These are phyloP conservation scores for Drosophila hamatofila DNA, from an alignment of 2,888 invertebrate genomes.

Conservation along the genomic window DNA sequence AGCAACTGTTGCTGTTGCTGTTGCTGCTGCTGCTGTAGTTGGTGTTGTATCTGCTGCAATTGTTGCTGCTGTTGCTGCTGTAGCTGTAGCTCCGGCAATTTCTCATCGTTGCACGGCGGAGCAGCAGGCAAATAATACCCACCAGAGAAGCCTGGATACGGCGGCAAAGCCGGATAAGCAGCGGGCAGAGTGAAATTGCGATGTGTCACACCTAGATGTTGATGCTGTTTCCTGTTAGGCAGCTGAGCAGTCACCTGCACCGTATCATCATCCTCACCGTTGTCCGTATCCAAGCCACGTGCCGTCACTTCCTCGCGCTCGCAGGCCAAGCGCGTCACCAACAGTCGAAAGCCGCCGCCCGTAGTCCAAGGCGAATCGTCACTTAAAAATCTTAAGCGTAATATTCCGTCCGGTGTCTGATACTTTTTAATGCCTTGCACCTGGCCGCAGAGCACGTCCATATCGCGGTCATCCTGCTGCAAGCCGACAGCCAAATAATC, in stretches of 20 bases:
- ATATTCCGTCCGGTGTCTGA: slow-evolving; percentile 85
- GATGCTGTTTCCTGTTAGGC: slow-evolving; percentile 55
- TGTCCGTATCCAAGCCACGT: slow-evolving; percentile 44
- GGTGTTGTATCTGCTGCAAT: slow-evolving; percentile 22
- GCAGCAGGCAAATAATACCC: slow-evolving; percentile 38
- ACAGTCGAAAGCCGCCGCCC: slow-evolving; percentile 86
- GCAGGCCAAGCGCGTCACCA: slow-evolving; percentile 86
- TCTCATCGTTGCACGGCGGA: slow-evolving; percentile 32
- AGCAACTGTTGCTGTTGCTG: slow-evolving; percentile 25
- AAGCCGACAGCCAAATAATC: slow-evolving; percentile 86
- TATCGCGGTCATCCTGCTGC: slow-evolving; percentile 77
- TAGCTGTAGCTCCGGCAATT: slow-evolving; percentile 24
- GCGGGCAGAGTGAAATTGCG: slow-evolving; percentile 7
- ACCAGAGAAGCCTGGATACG: slow-evolving; percentile 15
- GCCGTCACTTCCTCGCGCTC: slow-evolving; percentile 72
- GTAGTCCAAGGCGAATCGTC: slow-evolving; percentile 82
- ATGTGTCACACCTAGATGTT: slow-evolving; percentile 31
- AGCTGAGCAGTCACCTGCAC: slow-evolving; percentile 66
- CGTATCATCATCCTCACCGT: slow-evolving; percentile 52
- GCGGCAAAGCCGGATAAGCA: slow-evolving; percentile 16
- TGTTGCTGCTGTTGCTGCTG: slow-evolving; percentile 29
- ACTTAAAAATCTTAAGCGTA: slow-evolving; percentile 86
- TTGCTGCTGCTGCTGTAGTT: slow-evolving; percentile 18
- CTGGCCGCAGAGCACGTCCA: slow-evolving; percentile 86
- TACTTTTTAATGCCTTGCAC: slow-evolving; percentile 86